Evolutionary conservation across 1,140 invertebrate species (phyloP).

Genomic region (Zelostemma sp.): DNA sequence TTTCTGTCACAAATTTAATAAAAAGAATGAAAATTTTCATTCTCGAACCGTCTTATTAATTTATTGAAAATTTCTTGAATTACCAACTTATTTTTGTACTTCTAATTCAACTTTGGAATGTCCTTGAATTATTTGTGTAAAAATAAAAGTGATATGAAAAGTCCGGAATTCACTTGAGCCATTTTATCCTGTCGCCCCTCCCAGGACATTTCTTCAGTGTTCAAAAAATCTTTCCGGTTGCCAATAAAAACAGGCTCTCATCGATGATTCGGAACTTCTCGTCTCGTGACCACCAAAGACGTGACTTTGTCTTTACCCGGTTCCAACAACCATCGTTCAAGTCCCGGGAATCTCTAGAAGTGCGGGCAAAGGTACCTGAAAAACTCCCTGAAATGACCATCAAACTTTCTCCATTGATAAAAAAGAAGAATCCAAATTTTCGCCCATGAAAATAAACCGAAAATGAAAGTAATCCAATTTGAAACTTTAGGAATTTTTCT

Average conservation of each 20-base stretch:
- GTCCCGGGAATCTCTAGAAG: slow-evolving; percentile 83
- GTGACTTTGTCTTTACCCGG: slow-evolving; percentile 69
- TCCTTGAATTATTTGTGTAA: neutral
- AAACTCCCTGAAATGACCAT: too few relatives aligned
- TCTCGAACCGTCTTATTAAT: too few relatives aligned
- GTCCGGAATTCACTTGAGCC: slow-evolving; percentile 76
- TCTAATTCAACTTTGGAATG: too few relatives aligned
- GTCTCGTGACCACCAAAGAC: slow-evolving; percentile 75
- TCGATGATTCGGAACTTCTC: slow-evolving; percentile 80
- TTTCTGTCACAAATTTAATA: too few relatives aligned
- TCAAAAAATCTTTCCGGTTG: slow-evolving; percentile 82
- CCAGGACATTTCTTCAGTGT: slow-evolving; percentile 85
- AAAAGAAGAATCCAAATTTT: too few relatives aligned
- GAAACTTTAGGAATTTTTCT: too few relatives aligned
- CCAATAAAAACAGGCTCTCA: slow-evolving; percentile 90
- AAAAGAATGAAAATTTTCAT: too few relatives aligned
- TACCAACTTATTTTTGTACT: too few relatives aligned
- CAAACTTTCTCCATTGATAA: neutral
- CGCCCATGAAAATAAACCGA: too few relatives aligned
- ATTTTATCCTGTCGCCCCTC: slow-evolving; percentile 89
- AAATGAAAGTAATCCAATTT: too few relatives aligned
- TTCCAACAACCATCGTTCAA: slow-evolving; percentile 77
- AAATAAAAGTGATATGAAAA: neutral
- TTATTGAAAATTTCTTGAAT: too few relatives aligned
- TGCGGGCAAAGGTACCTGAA: slow-evolving; percentile 77